phyloP scores from a whole-genome alignment of 2,113 vertebrate genomes.

The Collichthys lucidus region DNA sequence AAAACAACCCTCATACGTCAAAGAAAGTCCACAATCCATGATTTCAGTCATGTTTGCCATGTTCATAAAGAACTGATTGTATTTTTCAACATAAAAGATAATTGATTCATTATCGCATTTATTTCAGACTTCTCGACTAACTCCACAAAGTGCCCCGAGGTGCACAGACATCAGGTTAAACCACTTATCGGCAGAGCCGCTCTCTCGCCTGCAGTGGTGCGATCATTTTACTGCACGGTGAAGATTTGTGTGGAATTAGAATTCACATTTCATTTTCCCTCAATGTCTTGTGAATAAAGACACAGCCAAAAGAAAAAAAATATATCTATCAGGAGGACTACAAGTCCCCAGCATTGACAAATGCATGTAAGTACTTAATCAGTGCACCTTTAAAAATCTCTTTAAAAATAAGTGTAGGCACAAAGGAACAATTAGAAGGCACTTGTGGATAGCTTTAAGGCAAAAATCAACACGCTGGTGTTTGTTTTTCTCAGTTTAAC shows the following conservation, averaged over 20 bases:
- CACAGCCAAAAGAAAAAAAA: not conserved
- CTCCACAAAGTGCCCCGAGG: not conserved
- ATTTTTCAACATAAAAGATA: conserved; percentile 21
- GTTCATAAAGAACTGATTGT: conserved; percentile 2
- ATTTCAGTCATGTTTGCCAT: not conserved
- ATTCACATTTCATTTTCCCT: conserved; percentile 16
- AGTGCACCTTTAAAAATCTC: conserved; percentile 24
- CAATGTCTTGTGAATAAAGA: not conserved
- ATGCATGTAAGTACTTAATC: conserved; percentile 12
- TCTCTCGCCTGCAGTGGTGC: not conserved
- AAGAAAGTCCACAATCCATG: not conserved
- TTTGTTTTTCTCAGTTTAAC: not conserved
- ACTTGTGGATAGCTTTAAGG: conserved; percentile 51
- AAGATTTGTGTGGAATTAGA: conserved; percentile 7
- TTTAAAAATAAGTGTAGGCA: conserved; percentile 23
- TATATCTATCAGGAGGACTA: not conserved
- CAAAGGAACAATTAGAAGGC: conserved; percentile 28
- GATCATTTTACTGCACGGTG: not conserved
- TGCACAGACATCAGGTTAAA: conserved; percentile 1
- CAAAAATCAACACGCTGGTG: not conserved
- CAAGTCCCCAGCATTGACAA: not conserved
- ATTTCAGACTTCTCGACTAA: conserved; percentile 9
- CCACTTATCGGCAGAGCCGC: not conserved
- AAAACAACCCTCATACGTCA: not conserved
- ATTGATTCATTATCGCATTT: conserved; percentile 36